These are phyloP conservation scores for Mechanitis mazaeus DNA, from an alignment of 2,888 invertebrate genomes.

Conservation along the genomic window DNA sequence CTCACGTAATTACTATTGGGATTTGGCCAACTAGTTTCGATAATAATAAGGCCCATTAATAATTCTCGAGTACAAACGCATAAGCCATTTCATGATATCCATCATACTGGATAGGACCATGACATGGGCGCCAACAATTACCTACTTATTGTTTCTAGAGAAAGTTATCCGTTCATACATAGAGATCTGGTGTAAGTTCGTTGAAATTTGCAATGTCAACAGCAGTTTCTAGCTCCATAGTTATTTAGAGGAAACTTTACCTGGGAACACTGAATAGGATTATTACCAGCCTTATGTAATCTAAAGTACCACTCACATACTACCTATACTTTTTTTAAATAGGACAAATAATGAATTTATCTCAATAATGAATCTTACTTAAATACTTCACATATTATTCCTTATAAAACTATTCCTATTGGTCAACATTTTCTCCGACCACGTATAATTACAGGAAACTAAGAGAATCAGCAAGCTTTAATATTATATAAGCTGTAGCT, in stretches of 20 bases:
- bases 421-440: too few species aligned
- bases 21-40: too few species aligned
- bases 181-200: not conserved
- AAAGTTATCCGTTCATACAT: not conserved
- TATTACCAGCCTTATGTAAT: too few species aligned
- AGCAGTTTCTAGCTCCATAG: conserved; percentile 9
- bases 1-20: too few species aligned
- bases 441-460: not conserved
- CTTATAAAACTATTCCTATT: too few species aligned
- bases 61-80: not conserved
- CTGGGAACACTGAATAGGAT: conserved; percentile 1
- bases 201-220: conserved; percentile 10
- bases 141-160: not conserved
- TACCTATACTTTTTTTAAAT: too few species aligned
- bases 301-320: too few species aligned
- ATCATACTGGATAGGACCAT: not conserved
- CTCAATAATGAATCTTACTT: too few species aligned
- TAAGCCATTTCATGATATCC: not conserved
- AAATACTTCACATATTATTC: too few species aligned
- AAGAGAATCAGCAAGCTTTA: not conserved
- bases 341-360: too few species aligned
- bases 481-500: not conserved
- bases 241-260: conserved; percentile 14
- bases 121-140: not conserved
- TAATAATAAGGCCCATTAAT: not conserved